phyloP scores from a whole-genome alignment of 2,113 vertebrate genomes.

The Muscicapa adusta region DNA sequence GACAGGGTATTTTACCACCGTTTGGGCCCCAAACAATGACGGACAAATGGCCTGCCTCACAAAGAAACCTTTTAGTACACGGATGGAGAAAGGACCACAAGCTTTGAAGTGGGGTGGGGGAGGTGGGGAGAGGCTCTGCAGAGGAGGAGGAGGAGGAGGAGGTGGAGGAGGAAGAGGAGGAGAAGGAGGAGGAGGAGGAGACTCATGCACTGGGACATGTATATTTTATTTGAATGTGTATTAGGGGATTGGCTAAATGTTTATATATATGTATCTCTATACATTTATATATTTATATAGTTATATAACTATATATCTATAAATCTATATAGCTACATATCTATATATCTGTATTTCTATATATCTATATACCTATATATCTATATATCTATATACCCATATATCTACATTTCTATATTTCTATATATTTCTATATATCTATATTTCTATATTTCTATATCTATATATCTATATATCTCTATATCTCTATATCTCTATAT shows the following conservation, averaged over 20 bases:
- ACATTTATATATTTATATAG: too few species aligned
- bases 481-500: background rate
- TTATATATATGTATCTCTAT: background rate
- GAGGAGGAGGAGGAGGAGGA: background rate
- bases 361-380: too few species aligned
- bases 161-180: background rate
- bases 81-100: constrained; percentile 70
- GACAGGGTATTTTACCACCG: constrained; percentile 81
- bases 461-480: too few species aligned
- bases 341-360: background rate
- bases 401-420: too few species aligned
- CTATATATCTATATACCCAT: too few species aligned
- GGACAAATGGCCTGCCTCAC: constrained; percentile 76
- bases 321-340: too few species aligned
- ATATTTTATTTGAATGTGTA: constrained; percentile 46
- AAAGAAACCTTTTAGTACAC: constrained; percentile 76
- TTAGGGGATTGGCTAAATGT: background rate
- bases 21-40: constrained; percentile 81
- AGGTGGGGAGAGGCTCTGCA: background rate
- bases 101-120: constrained; percentile 66
- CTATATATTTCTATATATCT: background rate
- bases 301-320: too few species aligned
- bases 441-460: too few species aligned
- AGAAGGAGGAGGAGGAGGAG: constrained; percentile 17
- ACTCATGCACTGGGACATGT: background rate